These are phyloP conservation scores for Hemicentrotus pulcherrimus DNA, from an alignment of 35 echinoderm and acorn worm species.

Conservation along the genomic window DNA sequence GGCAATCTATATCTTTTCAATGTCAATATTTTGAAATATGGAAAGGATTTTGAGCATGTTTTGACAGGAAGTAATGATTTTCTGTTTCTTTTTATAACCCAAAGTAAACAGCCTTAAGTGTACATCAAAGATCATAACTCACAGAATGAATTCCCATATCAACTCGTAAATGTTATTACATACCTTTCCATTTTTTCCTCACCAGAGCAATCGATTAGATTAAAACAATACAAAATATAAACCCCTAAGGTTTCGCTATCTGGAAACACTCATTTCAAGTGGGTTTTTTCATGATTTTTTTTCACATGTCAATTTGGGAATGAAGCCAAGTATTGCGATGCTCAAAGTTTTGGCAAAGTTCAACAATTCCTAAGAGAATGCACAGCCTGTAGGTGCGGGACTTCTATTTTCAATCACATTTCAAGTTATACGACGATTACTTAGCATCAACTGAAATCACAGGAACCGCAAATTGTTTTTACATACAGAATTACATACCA, in stretches of 20 bases:
- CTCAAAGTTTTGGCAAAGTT: neutral
- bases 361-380: neutral
- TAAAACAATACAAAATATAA: no score
- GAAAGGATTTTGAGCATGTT: neutral
- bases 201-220: no score
- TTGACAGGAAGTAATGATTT: neutral
- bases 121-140: neutral
- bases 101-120: neutral
- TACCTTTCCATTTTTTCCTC: no score
- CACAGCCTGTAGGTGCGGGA: neutral
- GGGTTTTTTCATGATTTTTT: no score
- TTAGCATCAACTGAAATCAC: neutral
- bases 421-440: neutral
- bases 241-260: no score
- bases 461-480: neutral
- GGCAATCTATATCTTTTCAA: neutral
- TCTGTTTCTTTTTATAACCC: neutral
- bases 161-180: neutral
- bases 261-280: no score
- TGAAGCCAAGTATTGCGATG: neutral
- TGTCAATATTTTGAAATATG: neutral
- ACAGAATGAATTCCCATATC: neutral
- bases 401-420: neutral
- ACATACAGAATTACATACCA: no score
- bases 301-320: neutral